phyloP scores from a whole-genome alignment of 2,888 invertebrate species.

The Lomographa bimaculata region DNA sequence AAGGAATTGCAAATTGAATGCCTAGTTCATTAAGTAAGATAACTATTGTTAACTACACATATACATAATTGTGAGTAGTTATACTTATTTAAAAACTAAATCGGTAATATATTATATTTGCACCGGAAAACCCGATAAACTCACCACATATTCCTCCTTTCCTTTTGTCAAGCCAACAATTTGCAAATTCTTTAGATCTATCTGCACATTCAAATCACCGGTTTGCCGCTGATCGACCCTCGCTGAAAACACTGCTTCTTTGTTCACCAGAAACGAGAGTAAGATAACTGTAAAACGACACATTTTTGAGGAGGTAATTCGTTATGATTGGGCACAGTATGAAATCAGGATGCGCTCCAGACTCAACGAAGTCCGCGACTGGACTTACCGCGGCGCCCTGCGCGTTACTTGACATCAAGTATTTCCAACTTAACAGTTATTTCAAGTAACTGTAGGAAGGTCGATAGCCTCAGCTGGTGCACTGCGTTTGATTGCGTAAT shows the following conservation, averaged over 20 bases:
- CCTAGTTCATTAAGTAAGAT: no score
- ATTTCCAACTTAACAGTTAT: constrained; percentile 81
- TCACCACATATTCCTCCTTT: constrained; percentile 85
- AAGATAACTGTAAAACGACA: constrained; percentile 38
- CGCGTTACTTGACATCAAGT: constrained; percentile 57
- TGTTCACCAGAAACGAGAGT: constrained; percentile 37
- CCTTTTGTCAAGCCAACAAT: constrained; percentile 87
- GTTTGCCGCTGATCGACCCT: constrained; percentile 88
- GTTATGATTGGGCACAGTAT: background rate
- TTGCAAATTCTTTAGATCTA: constrained; percentile 90
- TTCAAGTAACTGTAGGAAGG: constrained; percentile 77
- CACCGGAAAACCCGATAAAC: no score
- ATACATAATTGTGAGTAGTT: no score
- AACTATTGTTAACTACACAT: no score
- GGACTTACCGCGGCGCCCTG: constrained; percentile 48
- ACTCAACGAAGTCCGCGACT: constrained; percentile 59
- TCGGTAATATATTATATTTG: no score
- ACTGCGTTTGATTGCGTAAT: constrained; percentile 69
- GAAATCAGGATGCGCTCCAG: constrained; percentile 48
- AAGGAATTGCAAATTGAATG: no score
- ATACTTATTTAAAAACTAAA: no score
- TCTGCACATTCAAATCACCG: constrained; percentile 90
- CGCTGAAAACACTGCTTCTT: constrained; percentile 43
- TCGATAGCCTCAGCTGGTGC: constrained; percentile 77
- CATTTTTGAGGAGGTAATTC: constrained; percentile 34